phyloP scores from a whole-genome alignment of 1,140 invertebrate genomes.

The Brachionus koreanus region DNA sequence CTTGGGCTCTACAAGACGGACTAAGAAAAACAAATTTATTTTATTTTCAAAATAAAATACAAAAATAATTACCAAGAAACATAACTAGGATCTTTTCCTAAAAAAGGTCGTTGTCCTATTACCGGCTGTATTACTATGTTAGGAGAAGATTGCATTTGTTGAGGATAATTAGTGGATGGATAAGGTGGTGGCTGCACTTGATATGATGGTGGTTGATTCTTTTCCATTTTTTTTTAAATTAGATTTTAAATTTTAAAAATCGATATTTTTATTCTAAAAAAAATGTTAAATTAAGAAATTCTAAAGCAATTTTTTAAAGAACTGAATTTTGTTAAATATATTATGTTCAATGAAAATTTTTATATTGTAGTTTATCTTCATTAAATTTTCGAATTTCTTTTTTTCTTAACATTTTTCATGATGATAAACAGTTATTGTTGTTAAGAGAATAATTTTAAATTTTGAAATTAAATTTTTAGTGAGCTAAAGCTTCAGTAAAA shows the following conservation, averaged over 20 bases:
- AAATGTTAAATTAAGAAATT: neutral
- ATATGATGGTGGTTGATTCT: neutral
- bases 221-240: neutral
- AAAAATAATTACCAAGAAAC: neutral
- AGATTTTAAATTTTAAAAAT: neutral
- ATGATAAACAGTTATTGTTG: too few species aligned
- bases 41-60: neutral
- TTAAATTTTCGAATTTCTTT: too few species aligned
- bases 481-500: too few species aligned
- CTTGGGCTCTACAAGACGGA: neutral
- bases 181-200: neutral
- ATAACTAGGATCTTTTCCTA: neutral
- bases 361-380: too few species aligned
- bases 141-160: neutral
- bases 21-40: neutral
- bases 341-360: too few species aligned
- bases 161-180: neutral
- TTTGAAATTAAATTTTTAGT: too few species aligned
- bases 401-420: too few species aligned
- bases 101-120: neutral
- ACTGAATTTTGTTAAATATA: too few species aligned
- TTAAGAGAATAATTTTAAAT: too few species aligned
- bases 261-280: neutral
- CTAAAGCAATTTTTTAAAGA: too few species aligned
- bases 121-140: neutral